phyloP scores from a whole-genome alignment of 2,888 invertebrate genomes.

The Thymelicus acteon region DNA sequence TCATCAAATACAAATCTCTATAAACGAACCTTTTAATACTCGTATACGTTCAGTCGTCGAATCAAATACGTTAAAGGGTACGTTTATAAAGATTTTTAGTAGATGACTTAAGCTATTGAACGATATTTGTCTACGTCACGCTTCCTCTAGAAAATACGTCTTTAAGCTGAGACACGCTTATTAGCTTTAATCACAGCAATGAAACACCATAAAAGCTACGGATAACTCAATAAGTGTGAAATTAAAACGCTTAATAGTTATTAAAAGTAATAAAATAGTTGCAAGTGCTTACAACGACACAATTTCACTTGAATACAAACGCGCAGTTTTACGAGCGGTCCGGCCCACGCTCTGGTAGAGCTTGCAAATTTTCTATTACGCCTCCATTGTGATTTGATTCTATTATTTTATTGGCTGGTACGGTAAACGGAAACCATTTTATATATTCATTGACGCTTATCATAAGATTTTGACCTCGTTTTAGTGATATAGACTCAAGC shows the following conservation, averaged over 20 bases:
- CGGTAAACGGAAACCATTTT: conserved; percentile 14
- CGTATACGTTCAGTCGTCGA: too few species aligned
- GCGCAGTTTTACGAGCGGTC: conserved; percentile 15
- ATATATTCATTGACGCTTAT: conserved; percentile 14
- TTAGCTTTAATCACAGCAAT: neutral
- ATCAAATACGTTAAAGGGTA: too few species aligned
- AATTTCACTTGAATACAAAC: conserved; percentile 31
- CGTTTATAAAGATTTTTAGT: too few species aligned
- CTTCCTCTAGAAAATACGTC: neutral
- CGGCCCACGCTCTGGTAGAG: conserved; percentile 14
- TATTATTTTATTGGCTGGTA: conserved; percentile 28
- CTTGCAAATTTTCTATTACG: conserved; percentile 32
- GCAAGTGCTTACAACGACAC: neutral
- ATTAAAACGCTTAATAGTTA: conserved; percentile 30
- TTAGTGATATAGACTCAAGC: neutral
- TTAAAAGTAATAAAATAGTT: conserved; percentile 27
- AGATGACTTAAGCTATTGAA: too few species aligned
- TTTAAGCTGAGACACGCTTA: neutral
- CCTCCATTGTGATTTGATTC: conserved; percentile 23
- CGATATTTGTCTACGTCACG: neutral
- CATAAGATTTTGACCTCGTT: neutral
- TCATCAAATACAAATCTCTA: too few species aligned
- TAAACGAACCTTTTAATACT: too few species aligned
- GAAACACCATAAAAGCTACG: neutral
- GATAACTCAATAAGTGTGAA: conserved; percentile 29